Evolutionary conservation across 2,113 vertebrate species (phyloP), one percentile per base, ranked within the genome.

Genomic region (Lipophrys pholis): DNA sequence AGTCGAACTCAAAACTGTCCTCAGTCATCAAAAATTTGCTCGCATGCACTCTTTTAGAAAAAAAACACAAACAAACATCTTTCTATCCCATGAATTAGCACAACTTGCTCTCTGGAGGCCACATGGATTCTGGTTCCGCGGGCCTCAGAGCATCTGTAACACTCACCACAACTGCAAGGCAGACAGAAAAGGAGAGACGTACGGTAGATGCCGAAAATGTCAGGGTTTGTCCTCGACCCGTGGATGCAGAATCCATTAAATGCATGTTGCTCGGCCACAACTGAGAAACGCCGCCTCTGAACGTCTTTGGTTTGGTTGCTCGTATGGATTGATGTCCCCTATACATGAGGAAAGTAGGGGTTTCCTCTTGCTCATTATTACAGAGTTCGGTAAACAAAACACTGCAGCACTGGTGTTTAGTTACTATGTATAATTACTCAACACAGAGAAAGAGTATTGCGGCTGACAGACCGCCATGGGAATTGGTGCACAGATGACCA

Each of bases 291-390:
- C 10, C 56, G 46, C 80, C 77, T 62, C 70, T 73, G 66, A 77
- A 76, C 40, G 45, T 40, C 51, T 89, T 76, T 64, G 70, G 74
- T 78, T 78, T 76, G 74, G 74, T 85, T 67, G 48, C 60, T 61
- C 69, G 7, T 63, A 41, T 64, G 58, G 63, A 69, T 61, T 81
- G 80, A 84, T 63, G 72, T 71, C 46, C 49, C 75, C 43, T 51
- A 77, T 89, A 69, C 75, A 73, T 73, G 79, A 73, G 55, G 46
- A 56, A 49, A 35, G 49, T 45, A 55, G 60, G 77, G 71, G 64
- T 83, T 79, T 78, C 79, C 43, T 12, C 64, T 59, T 39, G 38
- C 45, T 40, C 57, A 42, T 80, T 69, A 83, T 88, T 84, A 89
- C 21, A 80, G 71, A 69, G 72, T 69, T 74, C 63, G 50, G 16